Base-by-base conservation (phyloP, 2,113 vertebrate genomes). In the Ammodramus savannarum region DNA sequence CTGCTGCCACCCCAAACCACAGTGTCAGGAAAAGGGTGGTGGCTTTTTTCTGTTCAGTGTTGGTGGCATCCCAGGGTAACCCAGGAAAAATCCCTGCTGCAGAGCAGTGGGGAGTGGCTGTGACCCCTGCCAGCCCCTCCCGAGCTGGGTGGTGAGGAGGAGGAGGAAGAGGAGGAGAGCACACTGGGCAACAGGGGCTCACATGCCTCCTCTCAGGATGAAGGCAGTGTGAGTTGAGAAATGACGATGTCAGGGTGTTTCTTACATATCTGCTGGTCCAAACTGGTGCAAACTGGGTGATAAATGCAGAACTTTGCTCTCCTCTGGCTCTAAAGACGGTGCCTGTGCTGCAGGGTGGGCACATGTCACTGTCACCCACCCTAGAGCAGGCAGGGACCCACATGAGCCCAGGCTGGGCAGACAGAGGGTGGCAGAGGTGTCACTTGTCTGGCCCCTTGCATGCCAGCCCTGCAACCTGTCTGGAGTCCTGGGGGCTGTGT, bases 191-290 rank as follows among this genome's bases (percentile, higher is more conserved):
- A 13, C 6, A 25, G 36, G 13, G n/a, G 13, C 43, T 25, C 41
- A 22, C 12, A 18, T 1, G 5, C 44, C 13, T 84, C 36, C 54
- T 80, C 25, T 18, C 10, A n/a, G 68, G 41, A 80, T 3, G 15
- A 93, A 61, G 59, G 36, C 54, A 81, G 18, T 0, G 1, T 1
- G 3, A 76, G 26, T 13, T 73, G 49, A 22, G 61, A 52, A 16
- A 23, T 32, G 8, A 62, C 0, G 0, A 67, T 29, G 34, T 11
- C 1, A 5, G 55, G 3, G n/a, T 66, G 39, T 68, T 78, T 85
- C 63, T 75, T 41, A 51, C 36, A 12, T 7, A 38, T 51, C 43
- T 78, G 34, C 36, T 54, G 31, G 32, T 89, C 17, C 72, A 72
- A 82, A 78, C 17, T 23, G 36, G 31, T 57, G 36, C 31, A 72